Percentiles rank a stretch among this genome's conserved stretches.
phyloP scores from a whole-genome alignment of 1,140 invertebrate species.

The Solenopsis invicta region DNA sequence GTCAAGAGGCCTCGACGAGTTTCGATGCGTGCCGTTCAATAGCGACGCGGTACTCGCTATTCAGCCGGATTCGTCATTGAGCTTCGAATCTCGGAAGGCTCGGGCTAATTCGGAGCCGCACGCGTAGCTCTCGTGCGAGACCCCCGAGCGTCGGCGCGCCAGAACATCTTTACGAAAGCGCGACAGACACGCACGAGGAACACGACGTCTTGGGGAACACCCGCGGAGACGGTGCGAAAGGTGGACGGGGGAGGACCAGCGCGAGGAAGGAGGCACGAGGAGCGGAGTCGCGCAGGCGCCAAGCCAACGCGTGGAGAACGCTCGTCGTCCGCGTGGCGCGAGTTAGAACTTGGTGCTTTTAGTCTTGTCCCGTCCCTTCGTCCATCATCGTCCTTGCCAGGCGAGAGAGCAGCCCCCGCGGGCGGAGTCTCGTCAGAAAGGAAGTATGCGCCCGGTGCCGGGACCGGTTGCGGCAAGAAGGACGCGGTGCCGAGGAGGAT shows the following conservation, averaged over 20 bases:
- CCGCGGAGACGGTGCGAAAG: conserved; percentile 27
- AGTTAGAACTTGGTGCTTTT: conserved; percentile 81
- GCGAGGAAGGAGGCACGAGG: conserved; percentile 9
- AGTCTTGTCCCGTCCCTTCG: conserved; percentile 81
- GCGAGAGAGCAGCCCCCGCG: conserved; percentile 14
- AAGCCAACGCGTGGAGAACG: conserved; percentile 71
- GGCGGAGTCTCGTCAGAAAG: background rate
- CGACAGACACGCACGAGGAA: conserved; percentile 5
- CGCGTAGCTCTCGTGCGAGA: background rate
- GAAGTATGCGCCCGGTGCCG: background rate
- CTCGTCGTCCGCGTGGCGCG: conserved; percentile 79
- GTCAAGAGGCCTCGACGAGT: background rate
- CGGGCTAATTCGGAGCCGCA: conserved; percentile 35
- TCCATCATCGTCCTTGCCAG: conserved; percentile 75
- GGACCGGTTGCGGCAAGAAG: background rate
- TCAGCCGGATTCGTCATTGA: conserved; percentile 12
- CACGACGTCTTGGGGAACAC: conserved; percentile 27
- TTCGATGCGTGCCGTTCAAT: background rate
- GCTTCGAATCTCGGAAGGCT: conserved; percentile 10
- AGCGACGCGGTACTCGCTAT: background rate
- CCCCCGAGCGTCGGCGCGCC: background rate
- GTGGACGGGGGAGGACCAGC: conserved; percentile 32
- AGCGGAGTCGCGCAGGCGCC: conserved; percentile 76
- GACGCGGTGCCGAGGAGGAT: background rate
- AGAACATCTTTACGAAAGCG: conserved; percentile 46